Conservation (phyloP, 1,140 invertebrate genomes). For the Orchestia grillus region DNA sequence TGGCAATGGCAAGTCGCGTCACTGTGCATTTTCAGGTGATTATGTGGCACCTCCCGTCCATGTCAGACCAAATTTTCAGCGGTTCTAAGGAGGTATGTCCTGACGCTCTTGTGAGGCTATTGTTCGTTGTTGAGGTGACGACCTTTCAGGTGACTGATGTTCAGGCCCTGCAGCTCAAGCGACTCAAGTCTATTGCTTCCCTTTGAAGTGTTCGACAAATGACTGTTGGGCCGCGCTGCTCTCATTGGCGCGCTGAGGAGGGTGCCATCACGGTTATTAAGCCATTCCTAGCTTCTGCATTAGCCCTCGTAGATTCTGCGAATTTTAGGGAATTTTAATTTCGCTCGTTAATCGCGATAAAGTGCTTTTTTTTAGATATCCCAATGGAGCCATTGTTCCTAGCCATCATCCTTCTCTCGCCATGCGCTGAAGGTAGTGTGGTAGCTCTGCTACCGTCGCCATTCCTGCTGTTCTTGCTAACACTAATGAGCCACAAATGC, state of each 20-base stretch:
- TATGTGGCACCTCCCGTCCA: background rate
- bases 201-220: background rate
- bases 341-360: background rate
- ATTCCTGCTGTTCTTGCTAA: background rate
- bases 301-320: background rate
- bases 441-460: background rate
- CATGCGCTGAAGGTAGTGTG: background rate
- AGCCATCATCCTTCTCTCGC: background rate
- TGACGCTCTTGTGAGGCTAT: background rate
- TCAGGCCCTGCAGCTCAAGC: background rate
- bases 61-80: background rate
- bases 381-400: no score
- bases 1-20: background rate
- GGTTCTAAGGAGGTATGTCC: background rate
- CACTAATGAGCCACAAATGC: background rate
- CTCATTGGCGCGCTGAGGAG: background rate
- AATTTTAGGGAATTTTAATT: background rate
- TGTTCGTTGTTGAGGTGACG: background rate
- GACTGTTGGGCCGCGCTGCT: background rate
- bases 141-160: background rate
- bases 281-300: background rate
- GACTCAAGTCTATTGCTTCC: background rate
- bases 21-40: background rate
- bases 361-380: background rate
- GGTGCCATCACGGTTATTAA: background rate